Evolutionary conservation across 2,113 vertebrate genomes (phyloP).

Genomic region (Serilophus lunatus): DNA sequence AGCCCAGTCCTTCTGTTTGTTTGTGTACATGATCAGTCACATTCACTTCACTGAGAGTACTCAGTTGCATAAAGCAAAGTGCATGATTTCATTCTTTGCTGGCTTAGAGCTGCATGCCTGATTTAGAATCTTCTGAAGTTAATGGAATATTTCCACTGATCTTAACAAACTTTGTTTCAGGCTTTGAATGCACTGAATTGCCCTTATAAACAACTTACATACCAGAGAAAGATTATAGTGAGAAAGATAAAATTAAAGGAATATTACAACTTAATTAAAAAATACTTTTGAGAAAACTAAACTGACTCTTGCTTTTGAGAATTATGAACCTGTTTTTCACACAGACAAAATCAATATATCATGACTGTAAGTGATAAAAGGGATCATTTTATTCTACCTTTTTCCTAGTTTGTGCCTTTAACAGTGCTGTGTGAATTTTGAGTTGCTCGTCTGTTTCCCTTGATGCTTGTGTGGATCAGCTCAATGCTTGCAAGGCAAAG

Average conservation of each 20-base stretch:
- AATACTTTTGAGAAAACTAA: neutral
- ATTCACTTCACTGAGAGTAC: neutral
- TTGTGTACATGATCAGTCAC: neutral
- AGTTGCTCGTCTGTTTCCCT: neutral
- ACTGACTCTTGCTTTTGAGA: neutral
- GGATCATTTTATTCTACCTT: neutral
- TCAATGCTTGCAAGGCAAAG: neutral
- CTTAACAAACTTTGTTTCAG: neutral
- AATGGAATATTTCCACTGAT: conserved; percentile 25
- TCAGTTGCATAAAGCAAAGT: neutral
- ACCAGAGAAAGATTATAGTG: neutral
- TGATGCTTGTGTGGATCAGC: neutral
- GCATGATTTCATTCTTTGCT: neutral
- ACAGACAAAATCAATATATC: neutral
- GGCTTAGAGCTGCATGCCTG: neutral
- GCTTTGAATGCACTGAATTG: neutral
- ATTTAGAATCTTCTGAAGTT: conserved; percentile 1
- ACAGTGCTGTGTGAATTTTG: neutral
- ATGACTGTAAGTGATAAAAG: neutral
- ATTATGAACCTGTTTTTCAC: neutral
- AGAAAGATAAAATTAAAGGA: neutral
- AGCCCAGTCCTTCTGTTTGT: neutral
- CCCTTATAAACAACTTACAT: neutral
- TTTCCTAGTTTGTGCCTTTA: neutral
- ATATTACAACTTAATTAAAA: neutral